phyloP scores from a whole-genome alignment of 2,888 invertebrate genomes.

The Onchidella celtica region DNA sequence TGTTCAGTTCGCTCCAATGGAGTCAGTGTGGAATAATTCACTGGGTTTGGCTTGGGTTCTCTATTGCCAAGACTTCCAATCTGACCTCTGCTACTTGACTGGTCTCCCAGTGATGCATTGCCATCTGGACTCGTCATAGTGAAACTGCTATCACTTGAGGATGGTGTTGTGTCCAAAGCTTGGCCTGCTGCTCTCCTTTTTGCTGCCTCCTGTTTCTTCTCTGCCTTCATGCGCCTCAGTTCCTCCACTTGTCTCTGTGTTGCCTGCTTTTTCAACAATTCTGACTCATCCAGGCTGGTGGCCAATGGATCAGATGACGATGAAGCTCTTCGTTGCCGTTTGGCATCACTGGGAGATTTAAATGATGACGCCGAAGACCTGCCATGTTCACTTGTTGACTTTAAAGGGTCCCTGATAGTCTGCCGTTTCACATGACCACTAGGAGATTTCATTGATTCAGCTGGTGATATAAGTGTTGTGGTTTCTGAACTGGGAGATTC shows the following conservation, averaged over 20 bases:
- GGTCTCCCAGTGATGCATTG: background rate
- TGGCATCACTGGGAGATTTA: conserved; percentile 14
- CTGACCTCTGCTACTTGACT: background rate
- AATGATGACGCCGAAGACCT: background rate
- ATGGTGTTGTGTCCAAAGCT: background rate
- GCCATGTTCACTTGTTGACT: background rate
- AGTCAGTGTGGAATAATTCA: background rate
- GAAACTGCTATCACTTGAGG: too few relatives aligned
- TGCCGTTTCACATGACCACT: background rate
- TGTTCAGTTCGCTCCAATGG: too few relatives aligned
- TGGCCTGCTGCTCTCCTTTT: conserved; percentile 18
- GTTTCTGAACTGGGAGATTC: background rate
- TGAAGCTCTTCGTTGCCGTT: background rate
- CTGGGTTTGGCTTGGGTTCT: background rate
- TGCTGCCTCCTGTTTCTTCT: conserved; percentile 40
- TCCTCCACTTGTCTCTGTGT: conserved; percentile 49
- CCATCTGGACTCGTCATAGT: too few relatives aligned
- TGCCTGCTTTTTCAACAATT: conserved; percentile 9
- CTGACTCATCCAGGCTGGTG: background rate
- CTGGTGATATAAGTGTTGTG: background rate
- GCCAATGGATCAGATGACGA: background rate
- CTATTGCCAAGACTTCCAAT: background rate
- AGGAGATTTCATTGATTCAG: background rate
- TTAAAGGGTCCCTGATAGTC: background rate
- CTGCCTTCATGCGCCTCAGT: conserved; percentile 36